These are phyloP conservation scores for Caenorhabditis virilis DNA, from an alignment of 2,888 invertebrate genomes.

Conservation along the genomic window DNA sequence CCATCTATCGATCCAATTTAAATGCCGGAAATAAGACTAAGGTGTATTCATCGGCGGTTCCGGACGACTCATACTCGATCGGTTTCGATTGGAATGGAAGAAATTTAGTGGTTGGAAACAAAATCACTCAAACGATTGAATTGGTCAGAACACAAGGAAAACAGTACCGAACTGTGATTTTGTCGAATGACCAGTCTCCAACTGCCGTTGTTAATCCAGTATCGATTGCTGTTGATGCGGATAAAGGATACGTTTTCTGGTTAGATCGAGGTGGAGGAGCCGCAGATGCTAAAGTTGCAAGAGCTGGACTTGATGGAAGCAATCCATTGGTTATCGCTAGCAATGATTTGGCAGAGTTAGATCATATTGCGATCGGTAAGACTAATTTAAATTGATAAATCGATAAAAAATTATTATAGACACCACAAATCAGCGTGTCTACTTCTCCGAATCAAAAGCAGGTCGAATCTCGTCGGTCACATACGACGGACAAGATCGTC, in stretches of 20 bases:
- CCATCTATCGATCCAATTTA: slow-evolving; percentile 71
- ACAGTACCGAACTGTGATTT: slow-evolving; percentile 81
- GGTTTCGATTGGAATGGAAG: slow-evolving; percentile 96
- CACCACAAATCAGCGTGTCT: slow-evolving; percentile 79
- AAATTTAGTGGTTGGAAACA: slow-evolving; percentile 90
- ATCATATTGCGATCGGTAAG: slow-evolving; percentile 77
- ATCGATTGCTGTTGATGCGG: slow-evolving; percentile 86
- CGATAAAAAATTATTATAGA: slow-evolving; percentile 73
- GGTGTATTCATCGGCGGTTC: slow-evolving; percentile 53
- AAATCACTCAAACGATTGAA: slow-evolving; percentile 83
- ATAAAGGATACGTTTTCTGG: slow-evolving; percentile 93
- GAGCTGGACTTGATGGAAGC: slow-evolving; percentile 89
- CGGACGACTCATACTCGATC: slow-evolving; percentile 84
- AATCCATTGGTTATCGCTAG: slow-evolving; percentile 70
- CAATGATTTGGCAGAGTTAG: slow-evolving; percentile 71
- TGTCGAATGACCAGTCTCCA: slow-evolving; percentile 86
- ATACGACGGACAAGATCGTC: slow-evolving; percentile 67
- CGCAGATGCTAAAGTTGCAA: slow-evolving; percentile 73
- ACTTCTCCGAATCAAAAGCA: slow-evolving; percentile 77
- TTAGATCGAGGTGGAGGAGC: slow-evolving; percentile 84
- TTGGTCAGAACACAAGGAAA: slow-evolving; percentile 73
- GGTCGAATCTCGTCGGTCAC: slow-evolving; percentile 68
- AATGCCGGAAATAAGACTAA: slow-evolving; percentile 51
- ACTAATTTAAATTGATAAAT: not conserved
- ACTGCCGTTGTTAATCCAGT: slow-evolving; percentile 82